Base-by-base conservation (phyloP, 2,797 vertebrate genomes). In the Myioborus miniatus region DNA sequence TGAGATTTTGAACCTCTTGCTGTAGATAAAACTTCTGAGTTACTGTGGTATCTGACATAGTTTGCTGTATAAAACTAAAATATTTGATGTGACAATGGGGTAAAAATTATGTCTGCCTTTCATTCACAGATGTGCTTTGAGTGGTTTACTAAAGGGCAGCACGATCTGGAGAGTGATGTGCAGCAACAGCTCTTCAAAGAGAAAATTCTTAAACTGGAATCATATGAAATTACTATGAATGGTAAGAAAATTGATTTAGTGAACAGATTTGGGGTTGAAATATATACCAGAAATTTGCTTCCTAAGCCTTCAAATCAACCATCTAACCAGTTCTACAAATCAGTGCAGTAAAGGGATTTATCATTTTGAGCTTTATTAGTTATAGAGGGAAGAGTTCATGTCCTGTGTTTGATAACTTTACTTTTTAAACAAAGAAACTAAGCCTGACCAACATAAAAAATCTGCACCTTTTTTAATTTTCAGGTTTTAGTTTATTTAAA, bases 151-250 rank as follows among this genome's bases (percentile, higher is more conserved):
- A 99, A 99, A 98, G 99, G 99, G 56, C 99, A 99, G 30, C 99
- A 99, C 67, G 99, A 99, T 95, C 98, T 99, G 8, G 99, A 99
- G 98, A 99, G 99, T 83, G 99, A 99, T 43, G 98, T 99, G 64
- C 99, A 99, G 96, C 99, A 99, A 90, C 99, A 99, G 94, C 99
- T 99, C 69, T 99, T 99, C 97, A 99, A 99, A 97, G 99, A 99
- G 97, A 99, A 99, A 96, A 99, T 99, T 95, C 98, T 99, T 63
- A 99, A 99, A 95, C 97, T 99, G 97, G 99, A 99, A 94, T 99
- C 99, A 0, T 99, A 99, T 90, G 99, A 99, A 97, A 99, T 99
- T 97, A 99, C 99, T 39, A 99, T 99, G 99, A 99, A 99, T 50
- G 99, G 99, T 99, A 97, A 93, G 98, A 84, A 87, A 79, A 77